Evolutionary conservation across 2,888 invertebrate species (phyloP).

Genomic region (Strigamia transsilvanica): DNA sequence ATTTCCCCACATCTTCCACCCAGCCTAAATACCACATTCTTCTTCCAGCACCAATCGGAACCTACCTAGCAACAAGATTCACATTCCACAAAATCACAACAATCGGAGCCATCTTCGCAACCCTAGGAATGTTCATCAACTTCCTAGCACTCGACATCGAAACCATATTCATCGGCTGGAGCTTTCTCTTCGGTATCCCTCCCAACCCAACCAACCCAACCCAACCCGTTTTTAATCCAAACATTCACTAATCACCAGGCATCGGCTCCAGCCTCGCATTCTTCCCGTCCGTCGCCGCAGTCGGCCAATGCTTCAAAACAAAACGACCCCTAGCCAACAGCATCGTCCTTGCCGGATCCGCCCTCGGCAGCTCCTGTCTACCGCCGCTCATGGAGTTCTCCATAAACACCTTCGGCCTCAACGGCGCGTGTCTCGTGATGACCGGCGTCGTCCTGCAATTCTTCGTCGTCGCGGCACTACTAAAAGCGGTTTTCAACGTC

Average conservation of each 20-base stretch:
- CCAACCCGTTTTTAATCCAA: not conserved
- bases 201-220: not conserved
- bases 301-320: conserved; percentile 33
- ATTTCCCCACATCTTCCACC: no score
- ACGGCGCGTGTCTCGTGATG: conserved; percentile 15
- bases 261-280: conserved; percentile 40
- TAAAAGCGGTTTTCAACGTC: not conserved
- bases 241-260: not conserved
- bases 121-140: not conserved
- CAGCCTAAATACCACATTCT: no score
- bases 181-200: conserved; percentile 20
- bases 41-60: conserved; percentile 10
- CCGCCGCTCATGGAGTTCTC: conserved; percentile 27
- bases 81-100: not conserved
- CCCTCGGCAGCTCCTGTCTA: not conserved
- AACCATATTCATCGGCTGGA: conserved; percentile 29
- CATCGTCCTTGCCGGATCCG: conserved; percentile 15
- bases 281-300: not conserved
- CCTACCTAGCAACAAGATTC: not conserved
- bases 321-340: conserved; percentile 18
- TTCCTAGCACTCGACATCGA: not conserved
- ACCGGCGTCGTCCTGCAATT: conserved; percentile 5
- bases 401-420: not conserved
- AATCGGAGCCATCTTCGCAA: not conserved
- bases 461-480: not conserved